These are phyloP conservation scores for Diphyllodes magnificus DNA, from an alignment of 2,113 vertebrate species.

Conservation along the genomic window DNA sequence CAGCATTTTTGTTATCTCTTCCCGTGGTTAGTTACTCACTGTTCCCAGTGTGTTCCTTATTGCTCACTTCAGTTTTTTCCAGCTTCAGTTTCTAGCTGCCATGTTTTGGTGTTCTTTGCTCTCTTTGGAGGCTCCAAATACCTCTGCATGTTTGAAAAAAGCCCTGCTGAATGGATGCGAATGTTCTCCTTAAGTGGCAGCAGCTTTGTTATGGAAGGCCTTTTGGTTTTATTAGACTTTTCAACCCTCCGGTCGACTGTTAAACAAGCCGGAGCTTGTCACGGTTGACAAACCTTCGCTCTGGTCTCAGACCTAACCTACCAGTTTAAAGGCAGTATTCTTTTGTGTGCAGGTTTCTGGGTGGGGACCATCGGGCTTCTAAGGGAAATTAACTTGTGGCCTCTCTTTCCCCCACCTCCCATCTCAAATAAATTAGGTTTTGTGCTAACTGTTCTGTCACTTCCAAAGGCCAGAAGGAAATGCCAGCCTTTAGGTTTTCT, in stretches of 20 bases:
- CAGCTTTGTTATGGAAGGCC: conserved; percentile 46
- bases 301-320: conserved; percentile 65
- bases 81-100: not conserved
- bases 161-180: conserved; percentile 10
- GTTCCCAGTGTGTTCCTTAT: not conserved
- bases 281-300: conserved; percentile 56
- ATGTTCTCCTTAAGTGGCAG: conserved; percentile 19
- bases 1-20: conserved; percentile 51
- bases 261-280: conserved; percentile 54
- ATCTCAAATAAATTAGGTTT: not conserved
- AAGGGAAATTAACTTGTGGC: not conserved
- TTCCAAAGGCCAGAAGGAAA: not conserved
- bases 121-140: not conserved
- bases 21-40: not conserved
- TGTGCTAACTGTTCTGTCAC: conserved; percentile 21
- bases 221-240: conserved; percentile 55
- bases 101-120: not conserved
- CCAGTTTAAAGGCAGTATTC: conserved; percentile 57
- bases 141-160: not conserved
- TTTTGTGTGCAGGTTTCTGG: conserved; percentile 58
- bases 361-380: conserved; percentile 30
- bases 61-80: not conserved
- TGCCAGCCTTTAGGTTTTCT: not conserved
- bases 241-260: conserved; percentile 32
- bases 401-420: not conserved